Base-by-base conservation (phyloP, 35 echinoderm and acorn worm genomes). In the Holothuria glaberrima region DNA sequence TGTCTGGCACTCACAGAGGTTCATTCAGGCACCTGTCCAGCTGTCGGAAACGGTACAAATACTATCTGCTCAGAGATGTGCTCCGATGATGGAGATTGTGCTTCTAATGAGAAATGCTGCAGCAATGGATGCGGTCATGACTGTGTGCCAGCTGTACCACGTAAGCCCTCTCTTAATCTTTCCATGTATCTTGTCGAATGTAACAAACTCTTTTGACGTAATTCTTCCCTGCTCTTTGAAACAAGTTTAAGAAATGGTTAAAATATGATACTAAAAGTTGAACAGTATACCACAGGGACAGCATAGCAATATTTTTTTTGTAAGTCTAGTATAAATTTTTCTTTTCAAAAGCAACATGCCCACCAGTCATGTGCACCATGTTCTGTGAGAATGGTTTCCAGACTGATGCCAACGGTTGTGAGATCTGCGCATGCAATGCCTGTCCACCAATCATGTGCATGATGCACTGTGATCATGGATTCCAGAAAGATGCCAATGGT, bases 51-150 rank as follows among this genome's bases (percentile, higher is more conserved):
- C 33, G 36, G 36, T 41, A 36, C 58, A 20, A 69, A 69, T 27
- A 89, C 82, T 16, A 88, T 81, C 58, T 94, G 93, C 73, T 58
- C 21, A 0, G 82, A 94, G 48, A 78, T 80, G 71, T 94, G 93
- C 50, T 58, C 21, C 26, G 71, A 68, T 52, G 92, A 94, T 48
- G 36, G 71, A 3, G 58, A 84, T 46, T 94, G 92, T 44, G 6
- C 78, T 33, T 31, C 66, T 33, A 56, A 80, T 20, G 33, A 88
- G 72, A 94, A 94, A 91, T 94, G 93, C 85, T 94, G 93, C 69
- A 91, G 88, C 60, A 94, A 91, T 58, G 93, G 93, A 22, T 94
- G 93, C 44, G 93, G 93, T 7, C 93, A 82, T 68, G 58, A 22
- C 6, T 94, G 93, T 70, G 67, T 82, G 60, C 58, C 68, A 20